A percentile compares a stretch with the other conserved stretches of the same genome.
phyloP scores from a whole-genome alignment of 2,797 vertebrate species.

The Phoeniculus purpureus region DNA sequence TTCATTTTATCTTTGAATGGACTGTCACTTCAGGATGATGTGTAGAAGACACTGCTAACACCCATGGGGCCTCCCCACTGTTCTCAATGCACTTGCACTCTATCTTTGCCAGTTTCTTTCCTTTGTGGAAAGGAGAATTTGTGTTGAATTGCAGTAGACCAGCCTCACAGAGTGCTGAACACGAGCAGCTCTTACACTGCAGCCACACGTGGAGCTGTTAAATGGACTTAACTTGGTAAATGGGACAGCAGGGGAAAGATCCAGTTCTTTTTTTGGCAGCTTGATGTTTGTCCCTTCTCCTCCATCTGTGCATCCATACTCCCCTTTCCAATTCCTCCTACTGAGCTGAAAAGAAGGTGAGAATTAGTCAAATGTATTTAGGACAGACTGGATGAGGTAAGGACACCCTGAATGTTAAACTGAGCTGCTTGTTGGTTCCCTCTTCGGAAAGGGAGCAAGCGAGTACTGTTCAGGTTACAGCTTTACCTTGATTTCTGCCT shows the following conservation, averaged over 20 bases:
- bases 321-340: background rate
- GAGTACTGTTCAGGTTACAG: background rate
- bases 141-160: background rate
- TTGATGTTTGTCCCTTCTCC: background rate
- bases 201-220: background rate
- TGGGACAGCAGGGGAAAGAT: background rate
- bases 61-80: background rate
- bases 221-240: background rate
- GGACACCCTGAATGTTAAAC: background rate
- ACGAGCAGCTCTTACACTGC: background rate
- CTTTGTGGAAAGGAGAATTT: background rate
- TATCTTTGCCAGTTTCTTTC: background rate
- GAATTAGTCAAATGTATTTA: background rate
- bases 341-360: background rate
- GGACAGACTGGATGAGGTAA: background rate
- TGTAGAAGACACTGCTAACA: background rate
- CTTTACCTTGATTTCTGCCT: background rate
- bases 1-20: background rate
- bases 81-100: accelerated
- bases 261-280: background rate
- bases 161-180: background rate
- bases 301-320: background rate
- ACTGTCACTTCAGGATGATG: background rate
- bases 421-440: background rate
- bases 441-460: background rate